Base-by-base conservation (phyloP, 2,888 invertebrate species). In the Polyommatus iphigenia region DNA sequence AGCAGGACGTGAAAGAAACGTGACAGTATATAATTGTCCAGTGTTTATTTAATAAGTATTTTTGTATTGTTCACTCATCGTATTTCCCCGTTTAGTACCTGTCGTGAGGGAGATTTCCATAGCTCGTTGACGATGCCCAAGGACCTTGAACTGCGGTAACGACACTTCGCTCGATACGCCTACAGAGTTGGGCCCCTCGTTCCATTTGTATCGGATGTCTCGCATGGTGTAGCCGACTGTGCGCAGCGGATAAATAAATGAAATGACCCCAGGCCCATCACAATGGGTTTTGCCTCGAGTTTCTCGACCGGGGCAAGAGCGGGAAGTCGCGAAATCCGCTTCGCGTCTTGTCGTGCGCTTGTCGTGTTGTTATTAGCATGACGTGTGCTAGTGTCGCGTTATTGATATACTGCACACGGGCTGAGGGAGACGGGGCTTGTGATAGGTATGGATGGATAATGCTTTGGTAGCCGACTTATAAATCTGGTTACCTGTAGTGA, bases 171-270 rank as follows among this genome's bases (percentile, higher is more conserved):
- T 97, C 95, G 98, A 98, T 91, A 98, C 98, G 94, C 98, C 98
- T 94, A 99, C 98, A 93, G 98, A 98, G 95, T 97, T 97, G 91
- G 97, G 97, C 88, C 98, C 98, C 95, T 98, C 98, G 96, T 98
- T 98, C 98, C 98, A 98, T 95, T 97, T 98, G 97, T 98, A 98
- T 91, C 98, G 97, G 96, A 98, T 98, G 96, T 98, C 98, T 95
- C 97, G 96, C 98, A 98, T 98, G 95, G 98, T 98, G 97, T 98
- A 98, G 96, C 98, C 98, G 97, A 98, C 98, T 98, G 96, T 94
- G 90, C 92, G 92, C 91, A 91, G 91, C 92, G 91, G 91, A 93
- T 88, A 92, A 90, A 91, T 90, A 90, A 89, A 92, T 92, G 88
- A 91, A 92, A 92, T 85, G 88, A 90, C 92, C 94, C 94, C 91